Conservation (phyloP, 2,888 invertebrate species). For the Leptopilina drosophilae region DNA sequence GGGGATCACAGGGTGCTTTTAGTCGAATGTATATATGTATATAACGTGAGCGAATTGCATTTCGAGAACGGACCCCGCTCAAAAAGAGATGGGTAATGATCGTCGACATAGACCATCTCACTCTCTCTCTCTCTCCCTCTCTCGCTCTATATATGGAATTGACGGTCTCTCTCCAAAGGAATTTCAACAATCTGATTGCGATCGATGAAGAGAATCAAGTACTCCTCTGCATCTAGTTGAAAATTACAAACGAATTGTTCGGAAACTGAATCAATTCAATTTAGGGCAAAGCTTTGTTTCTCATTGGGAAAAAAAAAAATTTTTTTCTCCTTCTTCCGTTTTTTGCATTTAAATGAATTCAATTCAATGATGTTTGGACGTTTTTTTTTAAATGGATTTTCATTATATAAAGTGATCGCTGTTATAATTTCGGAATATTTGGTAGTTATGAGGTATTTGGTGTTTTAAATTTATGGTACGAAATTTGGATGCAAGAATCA, state of each 20-base stretch:
- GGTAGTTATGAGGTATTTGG: no score
- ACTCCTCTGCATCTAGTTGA: conserved; percentile 42
- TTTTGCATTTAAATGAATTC: no score
- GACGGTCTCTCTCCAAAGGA: conserved; percentile 32
- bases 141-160: no score
- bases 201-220: conserved; percentile 42
- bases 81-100: conserved; percentile 46
- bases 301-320: no score
- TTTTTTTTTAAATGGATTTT: no score
- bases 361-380: no score
- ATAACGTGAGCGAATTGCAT: conserved; percentile 44
- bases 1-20: conserved; percentile 45
- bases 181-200: conserved; percentile 45
- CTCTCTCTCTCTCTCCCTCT: no score
- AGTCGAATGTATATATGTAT: conserved; percentile 27
- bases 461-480: no score
- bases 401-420: no score
- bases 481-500: no score
- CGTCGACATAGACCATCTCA: conserved; percentile 22
- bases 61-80: conserved; percentile 42
- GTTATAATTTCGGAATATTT: no score
- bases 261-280: conserved; percentile 56
- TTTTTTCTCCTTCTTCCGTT: no score
- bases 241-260: conserved; percentile 58
- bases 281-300: not conserved